Evolutionary conservation across 1,140 invertebrate genomes (phyloP), one percentile per base, ranked within the genome.

Genomic region (Euwallacea similis): DNA sequence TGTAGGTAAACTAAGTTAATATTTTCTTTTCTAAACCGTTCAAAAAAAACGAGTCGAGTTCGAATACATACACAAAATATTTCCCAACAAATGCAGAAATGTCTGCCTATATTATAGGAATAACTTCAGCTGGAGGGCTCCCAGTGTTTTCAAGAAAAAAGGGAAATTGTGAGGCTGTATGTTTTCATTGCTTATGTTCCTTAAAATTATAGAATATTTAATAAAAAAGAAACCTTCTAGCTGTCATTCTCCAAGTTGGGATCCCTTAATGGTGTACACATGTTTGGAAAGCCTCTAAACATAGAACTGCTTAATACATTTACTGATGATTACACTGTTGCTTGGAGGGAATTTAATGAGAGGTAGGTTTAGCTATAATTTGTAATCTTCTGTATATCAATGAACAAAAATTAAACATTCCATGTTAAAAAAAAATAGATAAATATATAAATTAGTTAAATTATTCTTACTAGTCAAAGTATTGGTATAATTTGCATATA

Each of bases 201-300:
- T 9, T n/a, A 33, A 10, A 13, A 58, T 58, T 58, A 16, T 4
- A 11, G 9, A 58, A 58, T 33, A 33, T 2, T 33, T 33, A 33
- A 33, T 33, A 42, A 42, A 43, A 11, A 10, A 50, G n/a, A 46
- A 15, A 7, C 15, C n/a, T 86, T 85, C 21, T 76, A 93, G 91
- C 82, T 93, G 69, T 88, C 90, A 7, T 93, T 93, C 81, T 90
- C 91, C 21, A 86, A 90, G 60, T 87, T 92, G 68, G 92, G 91
- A n/a, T 91, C 91, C 2, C 77, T 94, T 16, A 93, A 93, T 85
- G 91, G 91, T 7, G 88, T 93, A n/a, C 91, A 93, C 73, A 91
- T 94, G 87, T 94, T 92, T 83, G 86, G 90, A 0, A 90, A 90
- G 78, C 88, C 88, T 3, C 88, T 91, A 65, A 86, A 87, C 47